Evolutionary conservation across 2,797 vertebrate genomes (phyloP).

Genomic region (Takifugu rubripes): DNA sequence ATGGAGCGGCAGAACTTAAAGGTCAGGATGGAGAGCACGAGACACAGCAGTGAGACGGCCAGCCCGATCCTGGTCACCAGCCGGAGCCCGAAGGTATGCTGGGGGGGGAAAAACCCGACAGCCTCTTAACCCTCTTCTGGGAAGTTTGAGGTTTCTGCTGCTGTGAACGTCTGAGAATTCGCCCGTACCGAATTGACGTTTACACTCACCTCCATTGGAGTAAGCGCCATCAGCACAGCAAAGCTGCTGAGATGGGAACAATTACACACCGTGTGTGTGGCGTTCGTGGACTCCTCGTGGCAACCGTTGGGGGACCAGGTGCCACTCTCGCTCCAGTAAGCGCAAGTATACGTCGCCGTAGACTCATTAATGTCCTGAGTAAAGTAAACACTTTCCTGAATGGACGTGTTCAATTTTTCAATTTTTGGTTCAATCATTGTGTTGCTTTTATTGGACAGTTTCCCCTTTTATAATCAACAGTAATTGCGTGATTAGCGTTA

Average conservation of each 20-base stretch:
- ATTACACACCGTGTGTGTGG: constrained; percentile 62
- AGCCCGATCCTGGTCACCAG: constrained; percentile 79
- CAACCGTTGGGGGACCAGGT: constrained; percentile 78
- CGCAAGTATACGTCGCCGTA: constrained; percentile 63
- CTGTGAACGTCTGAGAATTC: too few species aligned
- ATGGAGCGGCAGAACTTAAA: constrained; percentile 83
- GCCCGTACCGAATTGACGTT: neutral
- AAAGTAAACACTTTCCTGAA: constrained; percentile 4
- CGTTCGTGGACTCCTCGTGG: constrained; percentile 23
- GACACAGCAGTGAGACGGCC: constrained; percentile 77
- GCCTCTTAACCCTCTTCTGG: neutral
- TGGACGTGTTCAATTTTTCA: too few species aligned
- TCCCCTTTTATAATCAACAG: too few species aligned
- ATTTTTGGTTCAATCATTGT: too few species aligned
- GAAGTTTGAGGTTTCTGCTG: neutral
- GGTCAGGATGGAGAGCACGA: constrained; percentile 79
- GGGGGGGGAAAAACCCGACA: neutral
- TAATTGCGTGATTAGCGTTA: too few species aligned
- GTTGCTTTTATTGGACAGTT: too few species aligned
- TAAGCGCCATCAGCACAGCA: constrained; percentile 83
- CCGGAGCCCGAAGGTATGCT: constrained; percentile 60
- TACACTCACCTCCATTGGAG: constrained; percentile 73
- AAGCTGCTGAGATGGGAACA: constrained; percentile 85
- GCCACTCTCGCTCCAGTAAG: constrained; percentile 73
- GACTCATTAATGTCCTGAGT: constrained; percentile 5